A percentile compares a stretch with the other conserved stretches of the same genome.
Evolutionary conservation across 2,888 invertebrate species (phyloP).

Genomic region (Sinelater perroti): DNA sequence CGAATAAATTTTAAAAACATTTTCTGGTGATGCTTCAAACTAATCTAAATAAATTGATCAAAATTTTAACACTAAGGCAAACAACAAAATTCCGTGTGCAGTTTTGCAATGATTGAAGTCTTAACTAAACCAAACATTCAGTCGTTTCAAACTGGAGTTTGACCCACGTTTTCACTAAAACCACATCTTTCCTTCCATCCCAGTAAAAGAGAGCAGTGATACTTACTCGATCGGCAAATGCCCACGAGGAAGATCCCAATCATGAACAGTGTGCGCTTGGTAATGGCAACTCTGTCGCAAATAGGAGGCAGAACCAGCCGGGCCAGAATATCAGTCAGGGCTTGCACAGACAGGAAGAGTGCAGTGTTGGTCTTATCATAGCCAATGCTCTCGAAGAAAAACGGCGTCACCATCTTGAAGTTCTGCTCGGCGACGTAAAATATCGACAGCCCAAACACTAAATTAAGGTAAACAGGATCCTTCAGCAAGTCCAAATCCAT

Average conservation of each 20-base stretch:
- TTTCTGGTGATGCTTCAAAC: too few species aligned
- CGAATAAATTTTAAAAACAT: too few species aligned
- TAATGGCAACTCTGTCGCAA: constrained; percentile 71
- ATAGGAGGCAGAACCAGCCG: constrained; percentile 77
- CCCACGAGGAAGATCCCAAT: constrained; percentile 76
- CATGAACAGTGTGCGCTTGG: constrained; percentile 77
- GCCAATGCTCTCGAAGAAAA: constrained; percentile 71
- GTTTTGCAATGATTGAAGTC: too few species aligned
- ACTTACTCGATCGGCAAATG: constrained; percentile 77
- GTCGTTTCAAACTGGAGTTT: too few species aligned
- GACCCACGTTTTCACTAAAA: too few species aligned
- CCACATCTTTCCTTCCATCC: constrained; percentile 3
- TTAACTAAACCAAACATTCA: too few species aligned
- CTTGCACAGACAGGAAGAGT: constrained; percentile 77
- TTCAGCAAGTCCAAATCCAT: constrained; percentile 78
- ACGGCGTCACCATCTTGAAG: constrained; percentile 77
- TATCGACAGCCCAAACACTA: constrained; percentile 75
- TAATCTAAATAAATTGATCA: too few species aligned
- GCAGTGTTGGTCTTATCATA: constrained; percentile 75
- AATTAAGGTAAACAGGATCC: constrained; percentile 77
- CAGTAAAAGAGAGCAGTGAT: constrained; percentile 15
- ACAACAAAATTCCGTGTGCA: too few species aligned
- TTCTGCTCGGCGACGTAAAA: constrained; percentile 81
- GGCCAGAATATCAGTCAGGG: constrained; percentile 77
- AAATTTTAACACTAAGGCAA: too few species aligned